phyloP scores from a whole-genome alignment of 2,113 vertebrate genomes.

The Heterochromis multidens region DNA sequence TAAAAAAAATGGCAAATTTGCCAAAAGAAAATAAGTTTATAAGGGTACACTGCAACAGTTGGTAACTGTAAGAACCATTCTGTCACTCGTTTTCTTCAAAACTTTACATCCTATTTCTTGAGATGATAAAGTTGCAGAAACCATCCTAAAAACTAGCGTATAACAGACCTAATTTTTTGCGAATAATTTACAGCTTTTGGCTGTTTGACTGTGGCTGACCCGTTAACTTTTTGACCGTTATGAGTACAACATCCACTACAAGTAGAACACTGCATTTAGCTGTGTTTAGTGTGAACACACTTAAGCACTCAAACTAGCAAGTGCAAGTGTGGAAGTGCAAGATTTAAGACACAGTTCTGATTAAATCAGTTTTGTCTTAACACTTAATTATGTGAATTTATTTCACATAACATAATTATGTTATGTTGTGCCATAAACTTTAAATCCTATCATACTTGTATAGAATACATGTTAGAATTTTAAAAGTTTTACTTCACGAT shows the following conservation, averaged over 20 bases:
- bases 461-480: not conserved
- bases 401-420: too few species aligned
- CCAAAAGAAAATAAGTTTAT: too few species aligned
- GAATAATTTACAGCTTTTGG: accelerated
- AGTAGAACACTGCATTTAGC: too few species aligned
- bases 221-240: not conserved
- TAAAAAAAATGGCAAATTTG: too few species aligned
- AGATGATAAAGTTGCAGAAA: not conserved
- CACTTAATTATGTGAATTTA: not conserved
- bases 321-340: too few species aligned
- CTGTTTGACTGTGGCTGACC: not conserved
- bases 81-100: too few species aligned
- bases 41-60: too few species aligned
- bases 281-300: too few species aligned
- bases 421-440: not conserved
- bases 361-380: not conserved
- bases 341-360: not conserved
- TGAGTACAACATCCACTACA: too few species aligned
- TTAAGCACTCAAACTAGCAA: too few species aligned
- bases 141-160: accelerated
- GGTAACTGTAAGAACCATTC: too few species aligned
- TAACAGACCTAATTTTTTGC: accelerated
- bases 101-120: too few species aligned
- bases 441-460: not conserved
- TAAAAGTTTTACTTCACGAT: not conserved